Percentiles rank a stretch among this genome's conserved stretches.
Conservation (phyloP, 2,113 vertebrate genomes). For the Saccopteryx bilineata region DNA sequence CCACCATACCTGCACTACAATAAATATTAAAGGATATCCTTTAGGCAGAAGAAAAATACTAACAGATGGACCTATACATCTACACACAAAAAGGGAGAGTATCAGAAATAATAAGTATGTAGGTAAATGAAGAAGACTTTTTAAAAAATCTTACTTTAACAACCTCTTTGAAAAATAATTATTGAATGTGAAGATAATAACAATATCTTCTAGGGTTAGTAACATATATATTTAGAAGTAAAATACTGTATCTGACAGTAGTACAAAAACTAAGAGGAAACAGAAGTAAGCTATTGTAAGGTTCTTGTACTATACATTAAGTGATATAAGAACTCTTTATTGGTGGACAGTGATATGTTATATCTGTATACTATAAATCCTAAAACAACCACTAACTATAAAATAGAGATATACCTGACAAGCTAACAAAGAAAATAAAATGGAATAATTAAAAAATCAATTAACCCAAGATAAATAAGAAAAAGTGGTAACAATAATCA, state of each 20-base stretch:
- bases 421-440: neutral
- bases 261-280: neutral
- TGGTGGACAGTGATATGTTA: neutral
- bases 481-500: neutral
- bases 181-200: neutral
- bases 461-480: neutral
- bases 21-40: conserved; percentile 18
- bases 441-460: neutral
- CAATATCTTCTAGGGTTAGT: neutral
- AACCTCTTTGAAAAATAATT: neutral
- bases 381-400: neutral
- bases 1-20: neutral
- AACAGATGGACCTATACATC: neutral
- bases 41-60: neutral
- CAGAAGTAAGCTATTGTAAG: neutral
- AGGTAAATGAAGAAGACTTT: neutral
- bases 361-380: neutral
- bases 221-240: conserved; percentile 23
- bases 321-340: neutral
- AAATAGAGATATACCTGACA: neutral
- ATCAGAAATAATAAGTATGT: neutral
- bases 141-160: neutral
- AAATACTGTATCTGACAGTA: neutral
- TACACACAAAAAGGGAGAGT: neutral
- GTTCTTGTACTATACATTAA: neutral